A percentile compares a stretch with the other conserved stretches of the same genome.
Conservation (phyloP, 2,888 invertebrate genomes). For the Papilio elwesi region DNA sequence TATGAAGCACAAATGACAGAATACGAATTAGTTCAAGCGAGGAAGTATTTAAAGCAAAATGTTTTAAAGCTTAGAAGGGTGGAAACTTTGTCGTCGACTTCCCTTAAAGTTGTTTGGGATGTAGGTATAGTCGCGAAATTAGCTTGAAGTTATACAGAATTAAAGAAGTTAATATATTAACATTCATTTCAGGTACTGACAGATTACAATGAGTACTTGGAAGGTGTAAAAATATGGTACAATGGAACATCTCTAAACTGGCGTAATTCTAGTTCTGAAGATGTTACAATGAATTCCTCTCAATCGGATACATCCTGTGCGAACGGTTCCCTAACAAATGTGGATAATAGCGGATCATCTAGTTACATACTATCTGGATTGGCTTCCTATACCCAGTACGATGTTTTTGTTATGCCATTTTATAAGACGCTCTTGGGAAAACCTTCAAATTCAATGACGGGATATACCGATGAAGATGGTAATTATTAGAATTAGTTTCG, state of each 20-base stretch:
- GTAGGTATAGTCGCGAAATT: slow-evolving; percentile 77
- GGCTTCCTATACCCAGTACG: slow-evolving; percentile 93
- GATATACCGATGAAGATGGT: slow-evolving; percentile 94
- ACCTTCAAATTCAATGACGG: slow-evolving; percentile 95
- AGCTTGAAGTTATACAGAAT: background rate
- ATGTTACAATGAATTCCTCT: slow-evolving; percentile 61
- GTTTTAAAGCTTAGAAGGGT: slow-evolving; percentile 89
- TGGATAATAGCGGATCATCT: slow-evolving; percentile 87
- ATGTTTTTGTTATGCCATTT: slow-evolving; percentile 96
- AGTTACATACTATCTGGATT: slow-evolving; percentile 90
- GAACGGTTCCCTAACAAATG: slow-evolving; percentile 88
- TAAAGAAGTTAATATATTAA: slow-evolving; percentile 5
- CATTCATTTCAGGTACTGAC: slow-evolving; percentile 72
- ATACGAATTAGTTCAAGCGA: slow-evolving; percentile 90
- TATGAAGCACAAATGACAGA: slow-evolving; percentile 85
- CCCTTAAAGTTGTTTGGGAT: slow-evolving; percentile 92
- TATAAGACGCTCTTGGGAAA: slow-evolving; percentile 94
- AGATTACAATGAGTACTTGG: slow-evolving; percentile 84
- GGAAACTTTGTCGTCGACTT: slow-evolving; percentile 89
- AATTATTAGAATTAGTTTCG: slow-evolving; percentile 53
- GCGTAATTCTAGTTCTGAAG: slow-evolving; percentile 71
- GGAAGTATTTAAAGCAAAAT: slow-evolving; percentile 91
- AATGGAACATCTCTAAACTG: slow-evolving; percentile 78
- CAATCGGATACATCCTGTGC: slow-evolving; percentile 66
- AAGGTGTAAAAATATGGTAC: slow-evolving; percentile 88